phyloP scores from a whole-genome alignment of 2,113 vertebrate genomes.

The Pyxicephalus adspersus region DNA sequence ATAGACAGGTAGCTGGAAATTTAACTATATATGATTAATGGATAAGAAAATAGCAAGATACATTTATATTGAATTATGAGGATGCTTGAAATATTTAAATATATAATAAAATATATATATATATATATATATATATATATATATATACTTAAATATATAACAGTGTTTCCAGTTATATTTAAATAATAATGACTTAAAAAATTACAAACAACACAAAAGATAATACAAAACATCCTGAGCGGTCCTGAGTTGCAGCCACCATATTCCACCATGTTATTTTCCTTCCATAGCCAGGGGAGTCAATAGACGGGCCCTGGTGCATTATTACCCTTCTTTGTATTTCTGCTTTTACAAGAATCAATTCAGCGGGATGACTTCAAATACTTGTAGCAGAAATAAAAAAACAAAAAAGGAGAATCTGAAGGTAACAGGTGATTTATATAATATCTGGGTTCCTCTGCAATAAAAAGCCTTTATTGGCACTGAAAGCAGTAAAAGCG shows the following conservation, averaged over 20 bases:
- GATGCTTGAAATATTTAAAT: no score
- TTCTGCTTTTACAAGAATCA: neutral
- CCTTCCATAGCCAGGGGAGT: neutral
- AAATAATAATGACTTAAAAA: no score
- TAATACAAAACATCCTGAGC: conserved; percentile 7
- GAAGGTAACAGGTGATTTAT: conserved; percentile 33
- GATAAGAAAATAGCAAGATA: no score
- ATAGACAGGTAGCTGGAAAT: no score
- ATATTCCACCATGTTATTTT: neutral
- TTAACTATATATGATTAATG: no score
- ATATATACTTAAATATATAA: no score
- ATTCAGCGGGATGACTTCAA: conserved; percentile 9
- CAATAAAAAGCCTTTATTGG: conserved; percentile 17
- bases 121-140: no score
- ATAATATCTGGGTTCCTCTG: conserved; percentile 6
- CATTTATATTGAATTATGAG: no score
- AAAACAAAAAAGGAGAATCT: conserved; percentile 2
- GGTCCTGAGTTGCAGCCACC: no score
- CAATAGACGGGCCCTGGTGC: neutral
- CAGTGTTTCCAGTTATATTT: no score
- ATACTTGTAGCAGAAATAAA: conserved; percentile 31
- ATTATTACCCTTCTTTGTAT: neutral
- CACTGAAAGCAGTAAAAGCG: conserved; percentile 12
- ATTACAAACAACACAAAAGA: no score
- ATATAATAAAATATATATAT: no score